phyloP scores from a whole-genome alignment of 1,140 invertebrate species.

The Vanessa tameamea region DNA sequence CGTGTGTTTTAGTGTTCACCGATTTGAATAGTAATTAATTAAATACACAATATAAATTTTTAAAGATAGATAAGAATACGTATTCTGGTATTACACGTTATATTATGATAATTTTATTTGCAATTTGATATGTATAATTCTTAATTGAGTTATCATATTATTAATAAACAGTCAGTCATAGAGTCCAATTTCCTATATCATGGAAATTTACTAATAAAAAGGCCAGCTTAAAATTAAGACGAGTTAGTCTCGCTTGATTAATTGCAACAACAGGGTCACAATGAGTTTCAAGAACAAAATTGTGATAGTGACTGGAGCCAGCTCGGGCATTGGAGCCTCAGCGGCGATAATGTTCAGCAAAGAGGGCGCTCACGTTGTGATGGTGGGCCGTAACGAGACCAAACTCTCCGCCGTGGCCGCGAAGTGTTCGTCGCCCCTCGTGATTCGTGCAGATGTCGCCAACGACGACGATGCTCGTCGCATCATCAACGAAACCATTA shows the following conservation, averaged over 20 bases:
- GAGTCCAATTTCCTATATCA: neutral
- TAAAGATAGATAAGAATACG: too few species aligned
- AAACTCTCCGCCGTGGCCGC: conserved; percentile 4
- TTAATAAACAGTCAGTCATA: neutral
- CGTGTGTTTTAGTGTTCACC: too few species aligned
- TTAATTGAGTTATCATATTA: too few species aligned
- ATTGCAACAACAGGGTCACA: neutral
- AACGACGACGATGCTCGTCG: conserved; percentile 28
- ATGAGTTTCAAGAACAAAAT: conserved; percentile 4
- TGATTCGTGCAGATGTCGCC: conserved; percentile 36
- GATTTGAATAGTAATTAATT: too few species aligned
- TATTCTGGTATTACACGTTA: too few species aligned
- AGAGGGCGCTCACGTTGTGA: neutral
- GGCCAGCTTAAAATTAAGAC: neutral
- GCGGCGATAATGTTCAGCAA: neutral
- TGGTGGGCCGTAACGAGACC: neutral
- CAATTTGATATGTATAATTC: too few species aligned
- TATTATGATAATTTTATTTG: too few species aligned
- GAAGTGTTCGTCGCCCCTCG: conserved; percentile 1
- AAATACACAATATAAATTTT: too few species aligned
- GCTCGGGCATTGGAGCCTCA: neutral
- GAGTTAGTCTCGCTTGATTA: neutral
- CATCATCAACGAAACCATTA: conserved; percentile 36
- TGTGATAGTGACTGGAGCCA: neutral
- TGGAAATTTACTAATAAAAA: neutral